phyloP scores from a whole-genome alignment of 2,113 vertebrate species.

The Pelodiscus sinensis region DNA sequence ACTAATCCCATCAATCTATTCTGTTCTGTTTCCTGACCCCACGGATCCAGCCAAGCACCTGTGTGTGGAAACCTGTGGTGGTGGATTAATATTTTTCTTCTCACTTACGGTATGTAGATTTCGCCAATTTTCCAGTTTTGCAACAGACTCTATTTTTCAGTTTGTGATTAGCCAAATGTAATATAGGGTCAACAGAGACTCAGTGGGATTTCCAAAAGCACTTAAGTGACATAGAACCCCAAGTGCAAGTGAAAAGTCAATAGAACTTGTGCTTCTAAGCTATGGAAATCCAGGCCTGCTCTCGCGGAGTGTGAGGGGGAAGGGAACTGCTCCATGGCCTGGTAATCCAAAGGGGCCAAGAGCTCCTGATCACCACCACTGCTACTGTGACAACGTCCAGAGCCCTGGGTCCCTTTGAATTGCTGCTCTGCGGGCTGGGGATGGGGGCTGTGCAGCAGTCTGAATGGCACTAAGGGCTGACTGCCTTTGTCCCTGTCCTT shows the following conservation, averaged over 20 bases:
- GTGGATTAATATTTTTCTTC: neutral
- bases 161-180: neutral
- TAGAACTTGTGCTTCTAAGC: conserved; percentile 3
- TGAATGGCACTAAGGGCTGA: too few relatives aligned
- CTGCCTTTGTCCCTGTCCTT: too few relatives aligned
- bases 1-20: neutral
- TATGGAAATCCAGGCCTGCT: neutral
- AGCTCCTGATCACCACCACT: too few relatives aligned
- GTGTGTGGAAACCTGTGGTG: neutral
- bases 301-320: too few relatives aligned
- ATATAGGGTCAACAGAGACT: neutral
- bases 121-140: neutral
- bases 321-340: too few relatives aligned
- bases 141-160: neutral
- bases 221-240: neutral
- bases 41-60: neutral
- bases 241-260: neutral
- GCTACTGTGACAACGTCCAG: too few relatives aligned
- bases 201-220: neutral
- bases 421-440: too few relatives aligned
- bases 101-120: neutral
- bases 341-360: too few relatives aligned
- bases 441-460: too few relatives aligned
- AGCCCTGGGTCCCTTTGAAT: too few relatives aligned
- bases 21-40: neutral